These are phyloP conservation scores for Monomorium pharaonis DNA, from an alignment of 1,140 invertebrate species.

Conservation along the genomic window DNA sequence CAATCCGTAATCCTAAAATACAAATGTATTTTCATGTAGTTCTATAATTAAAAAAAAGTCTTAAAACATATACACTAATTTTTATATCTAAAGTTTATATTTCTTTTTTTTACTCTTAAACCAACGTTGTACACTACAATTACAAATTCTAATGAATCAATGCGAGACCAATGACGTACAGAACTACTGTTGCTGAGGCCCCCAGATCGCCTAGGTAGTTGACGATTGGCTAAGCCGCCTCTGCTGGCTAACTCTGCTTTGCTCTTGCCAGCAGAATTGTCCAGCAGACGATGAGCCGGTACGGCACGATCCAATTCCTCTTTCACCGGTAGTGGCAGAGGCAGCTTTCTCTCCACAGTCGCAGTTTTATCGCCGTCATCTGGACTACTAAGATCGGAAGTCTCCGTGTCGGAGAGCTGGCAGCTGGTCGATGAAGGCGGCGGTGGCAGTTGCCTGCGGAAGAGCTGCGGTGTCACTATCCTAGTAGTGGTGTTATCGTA, in stretches of 20 bases:
- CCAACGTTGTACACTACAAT: neutral
- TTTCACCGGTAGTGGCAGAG: constrained; percentile 86
- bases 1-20: constrained; percentile 88
- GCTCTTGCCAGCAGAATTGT: constrained; percentile 94
- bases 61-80: neutral
- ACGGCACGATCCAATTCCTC: constrained; percentile 95
- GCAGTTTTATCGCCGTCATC: constrained; percentile 91
- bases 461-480: constrained; percentile 90
- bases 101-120: neutral
- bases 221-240: constrained; percentile 87
- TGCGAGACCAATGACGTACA: constrained; percentile 81
- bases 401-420: constrained; percentile 90
- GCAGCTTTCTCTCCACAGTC: constrained; percentile 90
- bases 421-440: constrained; percentile 86
- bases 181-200: constrained; percentile 89
- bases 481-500: constrained; percentile 91
- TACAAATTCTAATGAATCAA: neutral
- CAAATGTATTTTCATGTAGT: neutral
- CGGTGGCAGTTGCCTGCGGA: constrained; percentile 89
- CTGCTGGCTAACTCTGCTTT: constrained; percentile 94
- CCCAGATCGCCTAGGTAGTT: constrained; percentile 84
- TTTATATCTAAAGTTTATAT: neutral
- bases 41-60: constrained; percentile 7
- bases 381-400: constrained; percentile 89
- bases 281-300: constrained; percentile 93